Conservation (phyloP, 2,888 invertebrate species). For the Heliconius erato region DNA sequence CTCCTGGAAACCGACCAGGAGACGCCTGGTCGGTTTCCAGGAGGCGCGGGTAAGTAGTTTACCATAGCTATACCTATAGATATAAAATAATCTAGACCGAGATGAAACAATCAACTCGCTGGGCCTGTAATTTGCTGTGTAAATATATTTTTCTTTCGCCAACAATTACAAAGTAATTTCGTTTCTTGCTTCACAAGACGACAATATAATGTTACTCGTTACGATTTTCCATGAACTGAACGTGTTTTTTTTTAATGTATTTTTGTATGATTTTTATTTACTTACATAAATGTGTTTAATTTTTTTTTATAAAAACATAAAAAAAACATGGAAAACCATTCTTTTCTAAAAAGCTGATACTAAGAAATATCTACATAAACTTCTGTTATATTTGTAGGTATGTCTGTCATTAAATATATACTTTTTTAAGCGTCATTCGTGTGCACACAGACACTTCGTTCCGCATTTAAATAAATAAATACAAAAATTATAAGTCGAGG, state of each 20-base stretch:
- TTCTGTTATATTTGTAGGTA: neutral
- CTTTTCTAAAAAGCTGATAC: neutral
- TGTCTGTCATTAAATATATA: neutral
- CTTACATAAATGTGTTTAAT: too few species aligned
- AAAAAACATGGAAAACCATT: neutral
- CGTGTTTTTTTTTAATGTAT: neutral
- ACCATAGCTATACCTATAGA: neutral
- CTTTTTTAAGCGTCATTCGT: too few species aligned
- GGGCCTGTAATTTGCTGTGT: constrained; percentile 3
- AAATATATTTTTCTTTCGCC: constrained; percentile 27
- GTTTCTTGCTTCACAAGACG: constrained; percentile 20
- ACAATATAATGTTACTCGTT: constrained; percentile 15
- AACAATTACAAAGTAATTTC: constrained; percentile 20
- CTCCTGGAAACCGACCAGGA: too few species aligned
- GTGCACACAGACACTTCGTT: too few species aligned
- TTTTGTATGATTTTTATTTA: neutral
- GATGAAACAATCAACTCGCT: constrained; percentile 3
- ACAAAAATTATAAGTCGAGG: too few species aligned
- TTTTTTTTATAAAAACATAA: too few species aligned
- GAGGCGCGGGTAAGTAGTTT: too few species aligned
- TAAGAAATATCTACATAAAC: neutral
- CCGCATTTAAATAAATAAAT: too few species aligned
- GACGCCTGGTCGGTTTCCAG: too few species aligned
- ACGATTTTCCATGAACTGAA: neutral
- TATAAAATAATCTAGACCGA: constrained; percentile 5